Conservation (phyloP, 2,113 vertebrate genomes). For the Zapus hudsonius region DNA sequence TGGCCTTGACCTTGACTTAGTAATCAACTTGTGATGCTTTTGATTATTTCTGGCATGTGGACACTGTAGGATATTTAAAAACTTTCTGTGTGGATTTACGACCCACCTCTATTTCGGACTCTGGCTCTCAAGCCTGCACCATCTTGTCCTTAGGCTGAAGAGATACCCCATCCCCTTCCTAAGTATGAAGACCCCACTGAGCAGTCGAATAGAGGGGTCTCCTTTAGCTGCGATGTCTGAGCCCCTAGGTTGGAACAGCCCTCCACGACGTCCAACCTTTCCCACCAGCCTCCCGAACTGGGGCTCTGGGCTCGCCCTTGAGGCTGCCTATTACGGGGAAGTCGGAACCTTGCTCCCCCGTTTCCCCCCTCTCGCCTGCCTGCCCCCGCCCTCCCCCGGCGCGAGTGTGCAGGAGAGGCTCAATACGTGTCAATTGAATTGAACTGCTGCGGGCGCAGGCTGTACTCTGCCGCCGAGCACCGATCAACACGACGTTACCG, state of each 20-base stretch:
- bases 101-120: conserved; percentile 74
- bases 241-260: conserved; percentile 19
- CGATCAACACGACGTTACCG: conserved; percentile 79
- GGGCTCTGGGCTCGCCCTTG: conserved; percentile 51
- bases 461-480: conserved; percentile 63
- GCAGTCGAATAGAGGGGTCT: conserved; percentile 24
- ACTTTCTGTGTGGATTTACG: conserved; percentile 76
- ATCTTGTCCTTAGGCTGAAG: conserved; percentile 70
- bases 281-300: conserved; percentile 48
- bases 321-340: conserved; percentile 61
- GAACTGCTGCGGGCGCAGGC: conserved; percentile 78
- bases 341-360: conserved; percentile 71
- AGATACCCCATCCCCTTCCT: conserved; percentile 11
- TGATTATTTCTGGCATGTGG: conserved; percentile 72
- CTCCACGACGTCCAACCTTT: conserved; percentile 49
- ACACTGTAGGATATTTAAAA: conserved; percentile 73
- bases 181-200: conserved; percentile 32
- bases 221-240: conserved; percentile 29
- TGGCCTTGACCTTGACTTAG: conserved; percentile 78
- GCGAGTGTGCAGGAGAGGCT: conserved; percentile 71
- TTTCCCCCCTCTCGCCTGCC: conserved; percentile 41
- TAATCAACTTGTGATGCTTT: conserved; percentile 64
- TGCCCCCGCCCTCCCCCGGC: conserved; percentile 17
- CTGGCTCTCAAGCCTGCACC: conserved; percentile 67
- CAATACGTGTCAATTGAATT: conserved; percentile 81